Evolutionary conservation across 92 coral and sea anemone species (phyloP), one percentile per base, ranked within the genome.

Genomic region (Porites cylindrica): DNA sequence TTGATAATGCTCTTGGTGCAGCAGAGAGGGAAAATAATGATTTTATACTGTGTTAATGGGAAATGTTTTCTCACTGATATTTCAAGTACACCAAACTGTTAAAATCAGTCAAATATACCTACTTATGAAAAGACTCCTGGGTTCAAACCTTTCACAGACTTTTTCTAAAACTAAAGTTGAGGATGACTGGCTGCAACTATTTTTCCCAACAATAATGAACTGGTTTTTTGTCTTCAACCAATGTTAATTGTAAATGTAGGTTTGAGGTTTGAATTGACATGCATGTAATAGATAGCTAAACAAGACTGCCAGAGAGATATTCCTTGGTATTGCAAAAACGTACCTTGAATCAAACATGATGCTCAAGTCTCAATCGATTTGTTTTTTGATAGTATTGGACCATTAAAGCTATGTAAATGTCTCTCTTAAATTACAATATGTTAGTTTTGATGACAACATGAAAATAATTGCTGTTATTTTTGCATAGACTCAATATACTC

Each of bases 271-370:
- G 6, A 38, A 38, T 38, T 38, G 4, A 38, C 47, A 38, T 38
- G 4, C 47, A n/a, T 19, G 32, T 19, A 26, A 2, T 13, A n/a
- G 71, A 26, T 21, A n/a, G 21, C 24, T 10, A n/a, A 12, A 29
- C 56, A 61, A 77, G 11, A 19, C 66, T 59, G n/a, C 11, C 10
- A 23, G 19, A 9, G 4, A 18, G 38, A 54, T 52, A 24, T 24
- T 70, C 47, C 18, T 32, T 3, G 52, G 23, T 50, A 21, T 16
- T 17, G 52, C 6, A 19, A 58, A 29, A 17, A 8, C 81, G 20
- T 26, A 77, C 81, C 81, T 77, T 77, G 68, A 29, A 26, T 58
- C 68, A 77, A 17, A 60, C 80, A 59, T 77, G 32, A 9, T 11
- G 50, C 21, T 21, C 7, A 7, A 58, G 23, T 24, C 32, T 16